Percentiles rank a stretch among this genome's conserved stretches.
Conservation (phyloP, 1,140 invertebrate genomes). For the Procambarus virginalis region DNA sequence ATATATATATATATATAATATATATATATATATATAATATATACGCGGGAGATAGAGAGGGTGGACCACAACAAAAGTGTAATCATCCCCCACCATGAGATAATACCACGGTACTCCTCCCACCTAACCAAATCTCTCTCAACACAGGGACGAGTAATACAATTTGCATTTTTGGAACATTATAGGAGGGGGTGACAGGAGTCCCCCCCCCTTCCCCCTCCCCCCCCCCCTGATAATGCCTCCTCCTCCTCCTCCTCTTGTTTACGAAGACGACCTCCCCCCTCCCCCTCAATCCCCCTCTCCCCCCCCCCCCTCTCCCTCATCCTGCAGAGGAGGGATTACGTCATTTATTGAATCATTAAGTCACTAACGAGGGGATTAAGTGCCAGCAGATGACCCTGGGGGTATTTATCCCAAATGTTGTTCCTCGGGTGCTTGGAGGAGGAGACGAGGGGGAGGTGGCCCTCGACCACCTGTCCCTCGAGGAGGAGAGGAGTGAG, state of each 20-base stretch:
- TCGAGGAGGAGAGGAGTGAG: background rate
- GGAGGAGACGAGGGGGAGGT: background rate
- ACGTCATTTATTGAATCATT: conserved; percentile 30
- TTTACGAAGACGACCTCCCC: background rate
- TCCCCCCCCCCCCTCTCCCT: background rate
- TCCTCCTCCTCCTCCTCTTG: background rate
- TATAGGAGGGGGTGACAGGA: conserved; percentile 6
- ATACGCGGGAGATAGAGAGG: background rate
- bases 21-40: background rate
- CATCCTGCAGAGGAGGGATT: background rate
- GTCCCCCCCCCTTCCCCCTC: background rate
- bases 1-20: background rate
- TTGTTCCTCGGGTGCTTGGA: background rate
- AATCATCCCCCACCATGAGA: too few species aligned
- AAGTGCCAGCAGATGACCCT: too few species aligned
- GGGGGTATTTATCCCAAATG: too few species aligned
- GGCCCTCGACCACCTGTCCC: background rate
- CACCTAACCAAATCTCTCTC: background rate
- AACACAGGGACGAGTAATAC: conserved; percentile 15
- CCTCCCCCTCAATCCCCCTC: background rate
- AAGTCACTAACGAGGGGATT: conserved; percentile 5
- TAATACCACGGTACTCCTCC: too few species aligned
- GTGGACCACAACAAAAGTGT: background rate
- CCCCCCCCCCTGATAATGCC: background rate
- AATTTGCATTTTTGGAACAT: conserved; percentile 57